These are phyloP conservation scores for Petrocephalus microphthalmus DNA, from an alignment of 2,113 vertebrate species.

Conservation along the genomic window DNA sequence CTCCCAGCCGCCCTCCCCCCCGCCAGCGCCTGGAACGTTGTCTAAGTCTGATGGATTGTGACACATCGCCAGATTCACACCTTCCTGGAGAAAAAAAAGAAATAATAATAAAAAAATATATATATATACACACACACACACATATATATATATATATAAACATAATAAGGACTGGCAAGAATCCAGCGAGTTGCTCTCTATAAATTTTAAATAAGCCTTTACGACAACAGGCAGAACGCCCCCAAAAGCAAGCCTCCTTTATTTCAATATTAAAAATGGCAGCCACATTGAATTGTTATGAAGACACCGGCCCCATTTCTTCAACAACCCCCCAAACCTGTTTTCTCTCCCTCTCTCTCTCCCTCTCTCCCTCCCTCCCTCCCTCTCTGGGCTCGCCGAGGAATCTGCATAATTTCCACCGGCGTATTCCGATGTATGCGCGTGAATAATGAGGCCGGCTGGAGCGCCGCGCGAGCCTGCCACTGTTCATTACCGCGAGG, in stretches of 20 bases:
- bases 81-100: not conserved
- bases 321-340: slow-evolving; percentile 20
- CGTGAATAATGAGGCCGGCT: slow-evolving; percentile 52
- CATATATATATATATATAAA: not conserved
- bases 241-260: slow-evolving; percentile 33
- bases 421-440: slow-evolving; percentile 52
- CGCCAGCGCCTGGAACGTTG: slow-evolving; percentile 21
- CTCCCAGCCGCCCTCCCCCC: not conserved
- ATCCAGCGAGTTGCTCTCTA: slow-evolving; percentile 31
- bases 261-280: slow-evolving; percentile 45
- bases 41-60: slow-evolving; percentile 33
- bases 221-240: slow-evolving; percentile 30
- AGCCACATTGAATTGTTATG: slow-evolving; percentile 33
- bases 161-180: slow-evolving; percentile 9
- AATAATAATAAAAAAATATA: not conserved
- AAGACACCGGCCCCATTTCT: slow-evolving; percentile 26
- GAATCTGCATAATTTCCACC: slow-evolving; percentile 51
- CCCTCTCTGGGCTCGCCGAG: slow-evolving; percentile 26
- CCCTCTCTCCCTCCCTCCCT: slow-evolving; percentile 23
- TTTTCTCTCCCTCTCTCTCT: slow-evolving; percentile 23
- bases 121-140: too few species aligned
- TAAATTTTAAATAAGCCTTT: slow-evolving; percentile 38
- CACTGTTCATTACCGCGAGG: slow-evolving; percentile 50
- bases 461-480: slow-evolving; percentile 45
- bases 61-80: slow-evolving; percentile 26